Base-by-base conservation (phyloP, 2,113 vertebrate genomes). In the Tapirus terrestris region DNA sequence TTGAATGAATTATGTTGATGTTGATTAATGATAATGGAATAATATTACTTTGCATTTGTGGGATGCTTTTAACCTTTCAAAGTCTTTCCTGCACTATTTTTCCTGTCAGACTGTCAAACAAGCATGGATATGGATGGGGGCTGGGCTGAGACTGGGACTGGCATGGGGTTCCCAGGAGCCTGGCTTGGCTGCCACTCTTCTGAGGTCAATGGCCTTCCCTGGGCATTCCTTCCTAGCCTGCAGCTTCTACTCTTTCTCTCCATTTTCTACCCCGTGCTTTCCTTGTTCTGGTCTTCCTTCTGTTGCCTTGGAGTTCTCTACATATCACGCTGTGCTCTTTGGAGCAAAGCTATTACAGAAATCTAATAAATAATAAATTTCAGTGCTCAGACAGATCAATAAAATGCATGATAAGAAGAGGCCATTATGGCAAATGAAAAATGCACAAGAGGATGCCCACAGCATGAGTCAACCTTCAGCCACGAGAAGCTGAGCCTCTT, bases 301-400 rank as follows among this genome's bases (percentile, higher is more conserved):
- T 89, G 33, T 94, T 97, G 82, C 94, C 27, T 82, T 63, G 63
- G 82, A 84, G 21, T 93, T 96, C 53, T 82, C 81, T 58, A 10
- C 58, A 17, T 39, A 93, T 56, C 85, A 95, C 1, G 25, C 79
- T 96, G 67, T 68, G 96, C 75, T 96, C 75, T 93, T 92, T 89
- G 82, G 93, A 97, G 75, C 82, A 98, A 92, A 97, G 91, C 95
- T 97, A 97, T 97, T 97, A 97, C 80, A 97, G 97, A 98, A 96
- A 83, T 96, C 82, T 97, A 97, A 97, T 98, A 97, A 97, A 97
- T 98, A 97, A 98, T 97, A 97, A 97, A 98, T 97, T 97, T 73
- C 95, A 94, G 90, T 3, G 17, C 96, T 97, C 95, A 97, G 97
- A 89, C 90, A 96, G 91, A 98, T 98, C 97, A 96, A 98, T 98